phyloP scores from a whole-genome alignment of 1,140 invertebrate species.

The Eulimnadia texana region DNA sequence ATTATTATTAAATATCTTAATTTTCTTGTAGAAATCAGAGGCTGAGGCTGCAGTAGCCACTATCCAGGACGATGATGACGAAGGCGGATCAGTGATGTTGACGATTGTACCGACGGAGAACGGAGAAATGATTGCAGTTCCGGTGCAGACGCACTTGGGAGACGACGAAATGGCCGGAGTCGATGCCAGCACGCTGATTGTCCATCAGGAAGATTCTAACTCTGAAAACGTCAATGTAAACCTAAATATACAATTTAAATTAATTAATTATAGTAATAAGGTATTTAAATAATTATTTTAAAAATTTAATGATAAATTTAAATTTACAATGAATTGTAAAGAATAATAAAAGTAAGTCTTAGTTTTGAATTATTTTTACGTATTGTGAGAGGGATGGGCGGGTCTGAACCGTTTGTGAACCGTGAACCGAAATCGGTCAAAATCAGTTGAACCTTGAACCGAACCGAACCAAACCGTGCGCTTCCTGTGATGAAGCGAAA shows the following conservation, averaged over 20 bases:
- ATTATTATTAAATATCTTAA: neutral
- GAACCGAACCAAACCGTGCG: too few relatives aligned
- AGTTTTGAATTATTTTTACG: too few relatives aligned
- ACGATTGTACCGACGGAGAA: slow-evolving; percentile 11
- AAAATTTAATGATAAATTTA: too few relatives aligned
- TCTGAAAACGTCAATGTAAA: neutral
- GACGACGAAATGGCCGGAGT: slow-evolving; percentile 11
- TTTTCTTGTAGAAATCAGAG: neutral
- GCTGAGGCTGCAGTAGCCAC: slow-evolving; percentile 12
- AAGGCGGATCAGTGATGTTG: slow-evolving; percentile 14
- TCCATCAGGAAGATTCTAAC: neutral
- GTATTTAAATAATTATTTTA: too few relatives aligned
- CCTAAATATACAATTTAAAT: neutral
- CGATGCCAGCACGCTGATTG: neutral
- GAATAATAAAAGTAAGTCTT: too few relatives aligned
- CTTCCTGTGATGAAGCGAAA: too few relatives aligned
- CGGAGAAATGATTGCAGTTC: slow-evolving; percentile 14
- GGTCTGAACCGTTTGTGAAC: too few relatives aligned
- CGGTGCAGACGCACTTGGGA: neutral
- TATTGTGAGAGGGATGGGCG: too few relatives aligned
- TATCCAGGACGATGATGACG: slow-evolving; percentile 10
- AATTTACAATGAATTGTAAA: too few relatives aligned
- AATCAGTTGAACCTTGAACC: too few relatives aligned
- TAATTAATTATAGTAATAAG: too few relatives aligned
- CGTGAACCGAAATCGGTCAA: too few relatives aligned